Base-by-base conservation (phyloP, 2,797 vertebrate species). In the Dipus sagitta region DNA sequence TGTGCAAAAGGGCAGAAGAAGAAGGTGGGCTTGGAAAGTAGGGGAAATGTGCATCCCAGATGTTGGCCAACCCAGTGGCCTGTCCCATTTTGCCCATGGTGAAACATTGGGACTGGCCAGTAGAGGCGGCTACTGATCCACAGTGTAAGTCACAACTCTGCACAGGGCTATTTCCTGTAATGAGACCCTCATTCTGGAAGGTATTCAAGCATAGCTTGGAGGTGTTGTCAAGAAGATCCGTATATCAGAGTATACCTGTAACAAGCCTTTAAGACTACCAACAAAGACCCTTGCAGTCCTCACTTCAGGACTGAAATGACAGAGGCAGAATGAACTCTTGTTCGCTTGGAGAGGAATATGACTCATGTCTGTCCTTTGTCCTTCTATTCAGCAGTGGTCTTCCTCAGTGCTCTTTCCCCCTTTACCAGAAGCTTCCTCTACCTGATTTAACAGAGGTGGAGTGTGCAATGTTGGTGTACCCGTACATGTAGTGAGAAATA, bases 101-200 rank as follows among this genome's bases (percentile, higher is more conserved):
- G 0, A 93, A 79, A 62, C 24, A 38, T 28, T 28, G 62, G 74
- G 83, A 54, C 81, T 76, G 68, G 54, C 2, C 0, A 82, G 54
- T 52, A 26, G 89, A 89, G 81, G 70, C 4, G 8, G 80, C 18
- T 88, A 95, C 54, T 26, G 87, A 95, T 90, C 62, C 47, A 68
- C 47, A 68, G 3, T 28, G 23, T 18, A 92, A 95, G 72, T 79
- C 67, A 58, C 58, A 77, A 65, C 28, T 18, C 17, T 11, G 78
- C 81, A 12, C 75, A 77, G 70, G 26, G n/a, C 62, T 88, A 71
- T 84, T 90, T 95, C 94, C 92, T 28, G 81, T 74, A 91, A 94
- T 60, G 89, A 94, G 90, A 93, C 90, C 81, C 54, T 71, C 32
- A 54, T 75, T 65, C 88, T 11, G 0, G 90, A 94, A 96, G 68